Percentiles rank a stretch among this genome's conserved stretches.
These are phyloP conservation scores for Patiria pectinifera DNA, from an alignment of 53 echinoderm and acorn worm genomes.

Conservation along the genomic window DNA sequence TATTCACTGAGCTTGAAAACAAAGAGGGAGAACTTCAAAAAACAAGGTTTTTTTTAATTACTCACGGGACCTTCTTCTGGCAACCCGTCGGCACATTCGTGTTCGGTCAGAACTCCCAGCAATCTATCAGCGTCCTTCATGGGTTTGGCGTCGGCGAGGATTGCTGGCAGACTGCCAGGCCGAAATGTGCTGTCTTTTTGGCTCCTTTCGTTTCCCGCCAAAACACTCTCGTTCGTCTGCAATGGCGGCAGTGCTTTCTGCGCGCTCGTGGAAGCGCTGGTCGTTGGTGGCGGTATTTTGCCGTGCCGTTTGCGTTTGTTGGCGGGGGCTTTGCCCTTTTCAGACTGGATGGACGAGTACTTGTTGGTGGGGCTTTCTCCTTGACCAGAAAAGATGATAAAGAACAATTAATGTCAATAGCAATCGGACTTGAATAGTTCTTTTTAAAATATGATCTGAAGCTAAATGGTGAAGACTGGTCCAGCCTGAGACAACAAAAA, in stretches of 20 bases:
- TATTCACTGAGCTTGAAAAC: not conserved
- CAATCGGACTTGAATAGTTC: not conserved
- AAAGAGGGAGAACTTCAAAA: not conserved
- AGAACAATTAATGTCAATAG: not conserved
- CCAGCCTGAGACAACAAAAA: no score
- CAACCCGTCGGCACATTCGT: not conserved
- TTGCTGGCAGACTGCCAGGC: constrained; percentile 36
- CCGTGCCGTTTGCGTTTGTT: constrained; percentile 6
- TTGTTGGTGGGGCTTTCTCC: not conserved
- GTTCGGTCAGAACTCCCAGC: constrained; percentile 44
- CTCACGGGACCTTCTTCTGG: constrained; percentile 18
- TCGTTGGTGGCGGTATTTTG: not conserved
- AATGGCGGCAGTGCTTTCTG: not conserved
- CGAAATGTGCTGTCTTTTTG: constrained; percentile 7
- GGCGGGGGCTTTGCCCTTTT: not conserved
- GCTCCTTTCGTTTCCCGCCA: constrained; percentile 19
- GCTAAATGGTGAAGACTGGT: no score
- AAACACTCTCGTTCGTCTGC: not conserved
- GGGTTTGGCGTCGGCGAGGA: constrained; percentile 26
- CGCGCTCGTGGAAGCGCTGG: not conserved
- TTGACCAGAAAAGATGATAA: not conserved
- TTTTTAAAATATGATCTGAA: no score
- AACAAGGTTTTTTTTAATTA: not conserved
- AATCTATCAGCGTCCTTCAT: constrained; percentile 44
- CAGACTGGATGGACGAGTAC: constrained; percentile 31